Base-by-base conservation (phyloP, 2,888 invertebrate genomes). In the Drosophila rellima region DNA sequence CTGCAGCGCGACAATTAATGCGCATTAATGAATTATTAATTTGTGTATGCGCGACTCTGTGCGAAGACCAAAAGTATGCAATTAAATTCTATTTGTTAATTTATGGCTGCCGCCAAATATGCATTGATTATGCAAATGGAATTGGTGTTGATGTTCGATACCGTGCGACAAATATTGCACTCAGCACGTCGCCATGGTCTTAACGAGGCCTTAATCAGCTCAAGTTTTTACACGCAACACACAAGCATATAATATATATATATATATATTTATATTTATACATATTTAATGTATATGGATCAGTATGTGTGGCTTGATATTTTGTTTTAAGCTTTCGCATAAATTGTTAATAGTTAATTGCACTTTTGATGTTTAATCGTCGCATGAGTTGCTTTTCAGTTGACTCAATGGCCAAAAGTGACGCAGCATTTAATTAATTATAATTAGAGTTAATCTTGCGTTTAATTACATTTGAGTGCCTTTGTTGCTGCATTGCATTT, bases 11-110 rank as follows among this genome's bases (percentile, higher is more conserved):
- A 63, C 85, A 85, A 85, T 89, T 83, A 88, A 87, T 87, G 89
- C 85, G 73, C 72, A 78, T 89, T 90, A 89, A 87, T 88, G 74
- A 88, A 78, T 89, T 88, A 87, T 90, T 88, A 89, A 88, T 89
- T 85, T 82, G 80, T 74, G 55, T 68, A 62, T 56, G 69, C 57
- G 48, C 52, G 50, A 20, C 15, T 10, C 47, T n/a, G 47, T 13
- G 51, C 26, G 54, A 20, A 70, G 69, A 65, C 67, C 66, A 65
- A 82, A 89, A 88, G 88, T 90, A 88, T 87, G 87, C 88, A 89
- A 89, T 85, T 85, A 88, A 88, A 88, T 88, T 87, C 89, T 85
- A 85, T 85, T 85, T 85, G 84, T 89, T 85, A 89, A 85, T 85
- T 85, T 88, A 89, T 89, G 72, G 70, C 64, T 62, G 65, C 82